Evolutionary conservation across 2,797 vertebrate species (phyloP).

Genomic region (Spinus olivaceus): DNA sequence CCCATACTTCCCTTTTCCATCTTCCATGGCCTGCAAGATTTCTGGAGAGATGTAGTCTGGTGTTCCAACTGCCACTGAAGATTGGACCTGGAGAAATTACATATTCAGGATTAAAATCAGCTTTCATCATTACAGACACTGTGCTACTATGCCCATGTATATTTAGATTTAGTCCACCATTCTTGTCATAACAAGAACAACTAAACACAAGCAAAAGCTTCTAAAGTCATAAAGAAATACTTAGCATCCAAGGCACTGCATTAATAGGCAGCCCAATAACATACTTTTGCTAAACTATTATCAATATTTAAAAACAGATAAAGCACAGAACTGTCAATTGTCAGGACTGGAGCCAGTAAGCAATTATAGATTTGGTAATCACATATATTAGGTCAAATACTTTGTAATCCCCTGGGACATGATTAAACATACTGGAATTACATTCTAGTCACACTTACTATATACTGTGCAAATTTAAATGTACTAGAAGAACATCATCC

Average conservation of each 20-base stretch:
- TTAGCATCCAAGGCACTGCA: not conserved
- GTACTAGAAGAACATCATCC: not conserved
- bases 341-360: not conserved
- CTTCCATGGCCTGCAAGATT: constrained; percentile 99
- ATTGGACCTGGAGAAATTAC: constrained; percentile 86
- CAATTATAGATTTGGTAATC: not conserved
- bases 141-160: not conserved
- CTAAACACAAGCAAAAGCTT: not conserved
- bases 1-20: constrained; percentile 97
- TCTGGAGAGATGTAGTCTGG: constrained; percentile 99
- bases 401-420: not conserved
- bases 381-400: not conserved
- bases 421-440: not conserved
- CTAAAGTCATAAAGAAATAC: not conserved
- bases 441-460: not conserved
- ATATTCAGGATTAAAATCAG: constrained; percentile 19
- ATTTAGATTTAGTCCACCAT: not conserved
- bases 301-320: not conserved
- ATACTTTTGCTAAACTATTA: not conserved
- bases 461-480: not conserved
- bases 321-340: not conserved
- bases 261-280: not conserved
- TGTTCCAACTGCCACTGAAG: constrained; percentile 96
- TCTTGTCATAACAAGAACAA: not conserved
- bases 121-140: not conserved